Evolutionary conservation across 1,140 invertebrate species (phyloP), one percentile per base, ranked within the genome.

Genomic region (Drosophila nasuta): DNA sequence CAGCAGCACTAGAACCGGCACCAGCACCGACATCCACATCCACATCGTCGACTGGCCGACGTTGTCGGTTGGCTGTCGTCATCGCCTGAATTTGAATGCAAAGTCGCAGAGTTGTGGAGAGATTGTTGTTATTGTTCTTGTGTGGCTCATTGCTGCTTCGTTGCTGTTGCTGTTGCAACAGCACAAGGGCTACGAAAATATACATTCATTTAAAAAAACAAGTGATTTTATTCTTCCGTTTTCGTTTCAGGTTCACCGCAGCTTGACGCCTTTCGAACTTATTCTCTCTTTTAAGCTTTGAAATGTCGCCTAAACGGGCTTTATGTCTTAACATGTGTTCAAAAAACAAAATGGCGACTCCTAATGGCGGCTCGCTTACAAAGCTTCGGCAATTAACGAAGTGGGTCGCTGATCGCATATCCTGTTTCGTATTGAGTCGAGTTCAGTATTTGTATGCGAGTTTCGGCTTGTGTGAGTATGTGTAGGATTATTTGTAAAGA

Each of bases 41-140:
- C 35, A 57, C 65, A 64, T 59, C 54, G 15, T 28, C 8, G 25
- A 41, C 5, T 54, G 15, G 5, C 17, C 58, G 64, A 74, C 56
- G 46, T 41, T 52, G 49, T 69, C 52, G 77, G 63, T 41, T 65
- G 72, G 63, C 66, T 86, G 82, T 82, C 82, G 82, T 87, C 82
- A 87, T 87, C 82, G 82, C 54, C 69, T 68, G 72, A 82, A 79
- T 87, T 86, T 82, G 72, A 74, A 82, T 82, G 83, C 79, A 74
- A 69, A 79, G 64, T 70, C 43, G 76, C 41, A 82, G 76, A 70
- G 60, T 56, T 62, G 67, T 65, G 5, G 58, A 59, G 58, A 67
- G 48, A 25, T 45, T 72, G 46, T 54, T 64, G 15, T 38, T 66
- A 13, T 74, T 68, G 38, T 67, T 69, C 41, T 68, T 57, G 41